Percentiles rank a stretch among this genome's conserved stretches.
phyloP scores from a whole-genome alignment of 1,140 invertebrate genomes.

The Neuroterus valhalla region DNA sequence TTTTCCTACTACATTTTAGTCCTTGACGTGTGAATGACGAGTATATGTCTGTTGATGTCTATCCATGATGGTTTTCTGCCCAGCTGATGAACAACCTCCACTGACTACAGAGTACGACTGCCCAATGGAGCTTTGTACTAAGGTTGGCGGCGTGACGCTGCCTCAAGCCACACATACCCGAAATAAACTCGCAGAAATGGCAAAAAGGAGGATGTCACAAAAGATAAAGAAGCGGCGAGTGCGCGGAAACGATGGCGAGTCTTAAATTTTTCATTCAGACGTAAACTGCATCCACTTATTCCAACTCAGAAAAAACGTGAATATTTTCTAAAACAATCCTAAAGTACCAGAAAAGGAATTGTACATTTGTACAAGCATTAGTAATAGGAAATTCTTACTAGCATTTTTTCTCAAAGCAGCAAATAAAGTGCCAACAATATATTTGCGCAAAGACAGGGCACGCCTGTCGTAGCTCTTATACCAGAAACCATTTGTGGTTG shows the following conservation, averaged over 20 bases:
- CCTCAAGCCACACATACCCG: conserved; percentile 47
- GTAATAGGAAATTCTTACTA: neutral
- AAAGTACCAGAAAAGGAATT: no score
- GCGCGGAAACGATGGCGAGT: neutral
- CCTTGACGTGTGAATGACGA: conserved; percentile 69
- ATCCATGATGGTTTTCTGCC: conserved; percentile 51
- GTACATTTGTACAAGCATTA: neutral
- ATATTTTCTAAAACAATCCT: neutral
- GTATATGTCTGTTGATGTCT: conserved; percentile 60
- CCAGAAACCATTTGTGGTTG: neutral
- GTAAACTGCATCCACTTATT: neutral
- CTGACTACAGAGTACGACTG: neutral
- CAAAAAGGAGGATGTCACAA: conserved; percentile 37
- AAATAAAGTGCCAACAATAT: neutral
- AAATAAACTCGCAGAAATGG: conserved; percentile 54
- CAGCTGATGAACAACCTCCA: conserved; percentile 32
- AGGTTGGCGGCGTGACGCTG: conserved; percentile 42
- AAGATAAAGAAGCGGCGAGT: conserved; percentile 25
- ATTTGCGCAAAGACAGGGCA: neutral
- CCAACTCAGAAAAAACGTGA: neutral
- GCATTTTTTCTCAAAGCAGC: no score
- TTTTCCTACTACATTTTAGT: conserved; percentile 48
- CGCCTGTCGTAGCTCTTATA: neutral
- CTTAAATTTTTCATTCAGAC: neutral
- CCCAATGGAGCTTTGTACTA: conserved; percentile 23